These are phyloP conservation scores for Salvator merianae DNA, from an alignment of 2,113 vertebrate genomes.

Conservation along the genomic window DNA sequence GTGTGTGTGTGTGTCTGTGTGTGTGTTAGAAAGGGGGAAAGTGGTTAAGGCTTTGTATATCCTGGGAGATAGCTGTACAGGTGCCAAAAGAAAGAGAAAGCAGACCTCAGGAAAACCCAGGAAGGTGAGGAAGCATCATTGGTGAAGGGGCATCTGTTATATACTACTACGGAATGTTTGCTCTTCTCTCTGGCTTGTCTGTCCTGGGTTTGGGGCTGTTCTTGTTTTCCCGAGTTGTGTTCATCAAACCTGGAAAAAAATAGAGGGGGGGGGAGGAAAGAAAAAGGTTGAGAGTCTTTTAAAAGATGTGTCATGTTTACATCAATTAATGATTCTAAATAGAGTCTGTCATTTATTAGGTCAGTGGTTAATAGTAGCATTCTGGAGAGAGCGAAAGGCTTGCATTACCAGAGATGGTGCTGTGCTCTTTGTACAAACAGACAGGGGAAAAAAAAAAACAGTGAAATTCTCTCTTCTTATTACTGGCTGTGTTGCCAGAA, in stretches of 20 bases:
- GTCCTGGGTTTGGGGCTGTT: not conserved
- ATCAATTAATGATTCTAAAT: conserved; percentile 38
- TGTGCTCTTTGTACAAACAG: conserved; percentile 9
- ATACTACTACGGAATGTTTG: not conserved
- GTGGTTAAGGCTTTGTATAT: not conserved
- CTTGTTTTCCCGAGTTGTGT: conserved; percentile 43
- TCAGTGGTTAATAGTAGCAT: conserved; percentile 20
- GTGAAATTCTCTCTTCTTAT: not conserved
- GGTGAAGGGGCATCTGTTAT: too few relatives aligned
- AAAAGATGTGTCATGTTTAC: conserved; percentile 16
- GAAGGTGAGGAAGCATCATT: not conserved
- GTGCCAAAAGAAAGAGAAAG: too few relatives aligned
- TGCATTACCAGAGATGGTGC: conserved; percentile 28
- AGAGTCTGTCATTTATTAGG: conserved; percentile 47
- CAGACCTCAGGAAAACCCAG: not conserved
- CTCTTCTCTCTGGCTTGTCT: not conserved
- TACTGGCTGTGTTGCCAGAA: conserved; percentile 1
- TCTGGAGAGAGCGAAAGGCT: not conserved
- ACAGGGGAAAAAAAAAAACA: not conserved
- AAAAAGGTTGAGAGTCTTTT: not conserved
- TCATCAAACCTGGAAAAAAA: not conserved
- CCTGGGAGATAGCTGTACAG: not conserved
- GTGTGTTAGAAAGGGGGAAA: not conserved
- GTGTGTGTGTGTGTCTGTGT: not conserved
- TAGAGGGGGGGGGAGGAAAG: too few relatives aligned